Evolutionary conservation across 2,113 vertebrate species (phyloP).

Genomic region (Cyphomyrus discorhynchus): DNA sequence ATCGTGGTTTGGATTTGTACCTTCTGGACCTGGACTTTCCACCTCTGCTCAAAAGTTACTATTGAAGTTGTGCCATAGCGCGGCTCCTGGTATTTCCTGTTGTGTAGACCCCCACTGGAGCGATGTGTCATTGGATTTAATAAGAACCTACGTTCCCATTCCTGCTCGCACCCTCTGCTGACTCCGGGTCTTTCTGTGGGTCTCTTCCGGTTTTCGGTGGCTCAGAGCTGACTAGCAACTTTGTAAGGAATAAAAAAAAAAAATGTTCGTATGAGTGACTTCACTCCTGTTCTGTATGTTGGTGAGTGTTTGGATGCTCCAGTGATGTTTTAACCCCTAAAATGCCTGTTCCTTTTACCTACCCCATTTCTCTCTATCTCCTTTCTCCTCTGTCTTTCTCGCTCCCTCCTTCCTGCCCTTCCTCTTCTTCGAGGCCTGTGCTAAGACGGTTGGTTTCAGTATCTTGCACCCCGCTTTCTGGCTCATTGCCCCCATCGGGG

Average conservation of each 20-base stretch:
- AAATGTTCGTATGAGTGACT: conserved; percentile 56
- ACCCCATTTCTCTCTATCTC: neutral
- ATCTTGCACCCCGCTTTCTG: conserved; percentile 69
- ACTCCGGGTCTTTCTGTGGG: conserved; percentile 39
- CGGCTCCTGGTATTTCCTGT: neutral
- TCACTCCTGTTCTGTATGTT: conserved; percentile 56
- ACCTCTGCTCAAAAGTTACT: neutral
- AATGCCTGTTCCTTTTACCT: conserved; percentile 20
- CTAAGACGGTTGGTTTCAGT: conserved; percentile 60
- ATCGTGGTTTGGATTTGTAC: neutral
- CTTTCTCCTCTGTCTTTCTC: conserved; percentile 23
- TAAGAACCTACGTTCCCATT: neutral
- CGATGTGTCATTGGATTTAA: neutral
- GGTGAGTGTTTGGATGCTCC: conserved; percentile 55
- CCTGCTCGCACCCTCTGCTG: neutral
- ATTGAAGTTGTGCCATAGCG: neutral
- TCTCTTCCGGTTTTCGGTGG: conserved; percentile 41
- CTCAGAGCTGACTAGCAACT: conserved; percentile 59
- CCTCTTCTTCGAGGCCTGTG: conserved; percentile 56
- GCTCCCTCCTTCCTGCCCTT: conserved; percentile 12
- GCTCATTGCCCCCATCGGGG: conserved; percentile 58
- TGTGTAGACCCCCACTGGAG: neutral
- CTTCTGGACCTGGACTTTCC: neutral
- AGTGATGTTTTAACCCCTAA: conserved; percentile 58
- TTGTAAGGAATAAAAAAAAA: conserved; percentile 44